Evolutionary conservation across 2,888 invertebrate species (phyloP).

Genomic region (Horisme vitalbata): DNA sequence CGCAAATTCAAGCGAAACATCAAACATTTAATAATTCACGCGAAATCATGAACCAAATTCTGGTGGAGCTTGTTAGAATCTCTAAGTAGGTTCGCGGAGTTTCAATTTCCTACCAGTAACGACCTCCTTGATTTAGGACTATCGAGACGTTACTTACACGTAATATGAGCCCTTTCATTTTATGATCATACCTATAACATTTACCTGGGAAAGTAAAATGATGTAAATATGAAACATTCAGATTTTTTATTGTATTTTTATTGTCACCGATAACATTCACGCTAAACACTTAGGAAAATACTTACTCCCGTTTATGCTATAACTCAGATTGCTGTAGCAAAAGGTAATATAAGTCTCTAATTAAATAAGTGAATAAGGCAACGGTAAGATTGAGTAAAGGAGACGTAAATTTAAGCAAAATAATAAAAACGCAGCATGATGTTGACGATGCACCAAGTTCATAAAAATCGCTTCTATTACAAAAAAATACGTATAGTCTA

Average conservation of each 20-base stretch:
- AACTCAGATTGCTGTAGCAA: too few species aligned
- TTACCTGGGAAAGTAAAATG: slow-evolving; percentile 31
- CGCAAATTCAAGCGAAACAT: slow-evolving; percentile 16
- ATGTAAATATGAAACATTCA: slow-evolving; percentile 14
- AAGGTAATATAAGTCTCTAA: too few species aligned
- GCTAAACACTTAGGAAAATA: too few species aligned
- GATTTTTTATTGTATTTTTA: background rate
- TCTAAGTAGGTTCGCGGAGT: slow-evolving; percentile 49
- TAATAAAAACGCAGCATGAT: too few species aligned
- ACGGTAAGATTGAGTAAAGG: too few species aligned
- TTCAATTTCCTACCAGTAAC: slow-evolving; percentile 65
- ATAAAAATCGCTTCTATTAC: too few species aligned
- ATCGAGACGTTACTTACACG: slow-evolving; percentile 32
- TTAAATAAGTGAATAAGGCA: too few species aligned
- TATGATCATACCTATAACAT: slow-evolving; percentile 38
- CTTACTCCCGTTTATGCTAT: too few species aligned
- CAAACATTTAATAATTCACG: slow-evolving; percentile 29
- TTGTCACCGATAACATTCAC: background rate
- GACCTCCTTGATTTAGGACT: slow-evolving; percentile 53
- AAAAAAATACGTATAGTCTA: too few species aligned
- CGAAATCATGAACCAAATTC: slow-evolving; percentile 38
- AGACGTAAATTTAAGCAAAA: too few species aligned
- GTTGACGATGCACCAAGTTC: too few species aligned
- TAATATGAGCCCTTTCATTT: slow-evolving; percentile 37
- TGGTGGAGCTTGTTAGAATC: slow-evolving; percentile 40